phyloP scores from a whole-genome alignment of 2,797 vertebrate genomes.

The Pseudochromis fuscus region DNA sequence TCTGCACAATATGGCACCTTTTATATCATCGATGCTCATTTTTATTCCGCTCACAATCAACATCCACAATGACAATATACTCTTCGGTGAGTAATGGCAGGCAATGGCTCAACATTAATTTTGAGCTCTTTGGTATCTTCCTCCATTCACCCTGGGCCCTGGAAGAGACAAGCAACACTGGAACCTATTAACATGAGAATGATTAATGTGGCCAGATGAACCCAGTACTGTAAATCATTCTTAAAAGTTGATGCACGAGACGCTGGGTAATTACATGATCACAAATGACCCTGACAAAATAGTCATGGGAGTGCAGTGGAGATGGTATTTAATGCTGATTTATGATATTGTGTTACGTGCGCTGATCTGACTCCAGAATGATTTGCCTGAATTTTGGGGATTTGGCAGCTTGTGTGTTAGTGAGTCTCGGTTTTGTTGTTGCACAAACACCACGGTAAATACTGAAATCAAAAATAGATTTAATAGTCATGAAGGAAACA shows the following conservation, averaged over 20 bases:
- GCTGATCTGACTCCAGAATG: conserved; percentile 25
- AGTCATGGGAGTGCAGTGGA: conserved; percentile 57
- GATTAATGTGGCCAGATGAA: conserved; percentile 74
- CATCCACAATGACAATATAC: conserved; percentile 46
- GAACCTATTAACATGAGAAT: conserved; percentile 71
- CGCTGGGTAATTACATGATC: conserved; percentile 71
- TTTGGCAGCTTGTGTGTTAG: neutral
- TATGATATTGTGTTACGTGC: conserved; percentile 38
- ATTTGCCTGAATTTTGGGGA: conserved; percentile 17
- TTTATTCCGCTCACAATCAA: conserved; percentile 54
- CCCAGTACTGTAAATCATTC: conserved; percentile 75
- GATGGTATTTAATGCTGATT: conserved; percentile 68
- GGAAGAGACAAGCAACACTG: conserved; percentile 60
- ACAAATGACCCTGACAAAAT: conserved; percentile 71
- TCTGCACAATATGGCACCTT: conserved; percentile 3
- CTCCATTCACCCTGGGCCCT: conserved; percentile 53
- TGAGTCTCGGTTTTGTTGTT: neutral
- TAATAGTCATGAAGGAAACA: conserved; percentile 1
- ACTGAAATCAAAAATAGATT: neutral
- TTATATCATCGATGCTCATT: conserved; percentile 39
- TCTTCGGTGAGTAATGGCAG: conserved; percentile 65
- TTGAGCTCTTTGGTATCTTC: conserved; percentile 62
- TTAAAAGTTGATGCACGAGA: conserved; percentile 67
- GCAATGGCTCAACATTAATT: conserved; percentile 60
- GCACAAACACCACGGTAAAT: neutral